Evolutionary conservation across 1,140 invertebrate species (phyloP).

Genomic region (Pemphigus obesinymphae): DNA sequence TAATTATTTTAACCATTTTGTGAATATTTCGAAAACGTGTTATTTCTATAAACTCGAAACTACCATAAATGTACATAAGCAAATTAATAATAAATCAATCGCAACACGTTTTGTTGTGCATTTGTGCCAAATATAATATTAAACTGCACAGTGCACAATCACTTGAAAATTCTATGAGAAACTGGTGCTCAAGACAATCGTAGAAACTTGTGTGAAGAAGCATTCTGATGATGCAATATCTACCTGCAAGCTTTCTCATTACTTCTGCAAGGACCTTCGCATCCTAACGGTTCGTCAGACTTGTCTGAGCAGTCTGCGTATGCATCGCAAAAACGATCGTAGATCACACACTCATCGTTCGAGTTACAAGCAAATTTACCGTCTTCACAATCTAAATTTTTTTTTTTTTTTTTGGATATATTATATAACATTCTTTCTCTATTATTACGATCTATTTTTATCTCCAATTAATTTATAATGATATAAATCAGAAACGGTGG

Average conservation of each 20-base stretch:
- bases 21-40: background rate
- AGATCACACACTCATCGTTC: conserved; percentile 55
- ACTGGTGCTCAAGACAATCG: background rate
- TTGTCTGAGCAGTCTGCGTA: conserved; percentile 61
- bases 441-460: background rate
- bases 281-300: conserved; percentile 64
- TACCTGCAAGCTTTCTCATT: conserved; percentile 57
- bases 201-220: background rate
- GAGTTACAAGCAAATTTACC: conserved; percentile 18
- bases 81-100: background rate
- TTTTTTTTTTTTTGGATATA: background rate
- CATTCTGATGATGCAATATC: background rate
- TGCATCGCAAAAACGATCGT: conserved; percentile 61
- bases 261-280: conserved; percentile 55
- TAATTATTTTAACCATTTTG: no score
- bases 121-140: background rate
- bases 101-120: background rate
- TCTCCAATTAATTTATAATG: background rate
- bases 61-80: background rate
- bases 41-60: background rate
- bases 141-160: background rate
- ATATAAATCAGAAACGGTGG: background rate
- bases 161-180: background rate
- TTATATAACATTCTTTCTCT: background rate
- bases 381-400: conserved; percentile 40